phyloP scores from a whole-genome alignment of 1,140 invertebrate genomes.

The Drosophila funebris region DNA sequence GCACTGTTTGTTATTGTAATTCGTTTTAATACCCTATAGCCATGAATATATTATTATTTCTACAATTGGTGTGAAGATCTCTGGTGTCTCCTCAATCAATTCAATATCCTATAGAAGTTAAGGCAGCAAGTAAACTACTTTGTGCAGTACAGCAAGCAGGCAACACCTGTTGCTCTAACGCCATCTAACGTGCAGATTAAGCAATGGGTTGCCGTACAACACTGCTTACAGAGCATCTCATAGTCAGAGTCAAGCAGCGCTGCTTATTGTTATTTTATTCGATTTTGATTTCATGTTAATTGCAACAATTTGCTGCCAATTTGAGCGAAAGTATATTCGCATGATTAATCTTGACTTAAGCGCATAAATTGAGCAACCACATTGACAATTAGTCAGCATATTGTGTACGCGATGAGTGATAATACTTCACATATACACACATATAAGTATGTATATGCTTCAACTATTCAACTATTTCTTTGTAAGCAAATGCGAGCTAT shows the following conservation, averaged over 20 bases:
- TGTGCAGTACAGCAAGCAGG: no score
- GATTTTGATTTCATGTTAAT: constrained; percentile 37
- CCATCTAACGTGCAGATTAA: no score
- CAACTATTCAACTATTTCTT: background rate
- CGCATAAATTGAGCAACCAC: constrained; percentile 34
- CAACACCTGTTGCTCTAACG: no score
- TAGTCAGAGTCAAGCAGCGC: background rate
- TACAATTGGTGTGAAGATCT: no score
- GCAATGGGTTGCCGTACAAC: no score
- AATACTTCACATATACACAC: background rate
- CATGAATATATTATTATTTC: no score
- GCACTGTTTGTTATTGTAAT: no score
- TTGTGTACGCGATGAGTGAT: background rate
- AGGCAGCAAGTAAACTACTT: no score
- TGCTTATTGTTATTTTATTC: background rate
- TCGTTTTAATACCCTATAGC: no score
- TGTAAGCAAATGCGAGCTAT: background rate
- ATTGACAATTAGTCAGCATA: constrained; percentile 34
- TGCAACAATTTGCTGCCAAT: constrained; percentile 60
- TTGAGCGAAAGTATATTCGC: constrained; percentile 58
- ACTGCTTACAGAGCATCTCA: background rate
- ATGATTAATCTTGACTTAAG: constrained; percentile 56
- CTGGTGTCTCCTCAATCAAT: no score
- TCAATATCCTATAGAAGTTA: no score
- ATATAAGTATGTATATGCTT: background rate